Percentiles rank a stretch among this genome's conserved stretches.
These are phyloP conservation scores for Vanessa cardui DNA, from an alignment of 2,888 invertebrate genomes.

Conservation along the genomic window DNA sequence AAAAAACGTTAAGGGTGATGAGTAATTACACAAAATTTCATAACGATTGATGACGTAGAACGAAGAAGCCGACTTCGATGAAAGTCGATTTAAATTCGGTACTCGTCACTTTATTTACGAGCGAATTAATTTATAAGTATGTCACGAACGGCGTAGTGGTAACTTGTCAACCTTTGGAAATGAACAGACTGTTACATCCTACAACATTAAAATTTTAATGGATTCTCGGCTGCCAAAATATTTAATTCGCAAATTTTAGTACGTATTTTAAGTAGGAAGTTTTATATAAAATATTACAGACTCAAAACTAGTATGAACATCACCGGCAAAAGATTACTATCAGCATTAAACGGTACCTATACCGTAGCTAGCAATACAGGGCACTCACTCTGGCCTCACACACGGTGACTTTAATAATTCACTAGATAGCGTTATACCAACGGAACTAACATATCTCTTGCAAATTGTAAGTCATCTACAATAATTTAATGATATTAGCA, in stretches of 20 bases:
- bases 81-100: conserved; percentile 36
- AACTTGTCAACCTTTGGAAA: conserved; percentile 22
- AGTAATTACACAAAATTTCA: neutral
- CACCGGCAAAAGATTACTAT: neutral
- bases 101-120: conserved; percentile 26
- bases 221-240: conserved; percentile 5
- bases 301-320: no score
- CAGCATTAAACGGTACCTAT: conserved; percentile 8
- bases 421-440: conserved; percentile 10
- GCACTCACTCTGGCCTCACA: neutral
- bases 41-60: conserved; percentile 27
- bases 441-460: neutral
- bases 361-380: neutral
- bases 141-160: conserved; percentile 24
- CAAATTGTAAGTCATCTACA: neutral
- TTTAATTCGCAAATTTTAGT: conserved; percentile 2
- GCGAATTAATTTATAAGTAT: conserved; percentile 25
- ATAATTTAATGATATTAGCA: no score
- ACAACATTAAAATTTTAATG: conserved; percentile 20
- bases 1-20: no score
- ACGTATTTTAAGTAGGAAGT: neutral
- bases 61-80: conserved; percentile 32
- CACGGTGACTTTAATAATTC: conserved; percentile 1
- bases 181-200: conserved; percentile 16
- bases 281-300: neutral